phyloP scores from a whole-genome alignment of 2,797 vertebrate species.

The Cossypha niveicapilla region DNA sequence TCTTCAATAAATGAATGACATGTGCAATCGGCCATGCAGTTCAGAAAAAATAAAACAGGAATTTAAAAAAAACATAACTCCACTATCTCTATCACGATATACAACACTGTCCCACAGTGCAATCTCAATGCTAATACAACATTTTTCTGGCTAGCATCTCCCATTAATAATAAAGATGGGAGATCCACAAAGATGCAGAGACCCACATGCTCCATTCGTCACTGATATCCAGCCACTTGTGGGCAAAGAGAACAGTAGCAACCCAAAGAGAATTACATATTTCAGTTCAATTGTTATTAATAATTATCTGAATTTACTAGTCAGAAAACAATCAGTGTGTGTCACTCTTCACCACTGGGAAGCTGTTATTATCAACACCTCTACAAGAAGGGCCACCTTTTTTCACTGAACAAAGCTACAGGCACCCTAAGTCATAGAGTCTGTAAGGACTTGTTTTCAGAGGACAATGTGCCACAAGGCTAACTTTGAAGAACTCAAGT shows the following conservation, averaged over 20 bases:
- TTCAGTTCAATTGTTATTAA: neutral
- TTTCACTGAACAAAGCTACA: neutral
- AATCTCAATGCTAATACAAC: neutral
- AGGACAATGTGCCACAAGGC: neutral
- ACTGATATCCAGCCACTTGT: neutral
- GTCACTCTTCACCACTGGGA: neutral
- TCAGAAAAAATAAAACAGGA: neutral
- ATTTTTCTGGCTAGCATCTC: neutral
- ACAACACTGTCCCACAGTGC: neutral
- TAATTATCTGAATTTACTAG: neutral
- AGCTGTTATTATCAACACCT: neutral
- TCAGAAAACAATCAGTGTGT: neutral
- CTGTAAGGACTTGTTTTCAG: neutral
- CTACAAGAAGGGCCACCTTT: neutral
- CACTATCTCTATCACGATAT: neutral
- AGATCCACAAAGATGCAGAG: neutral
- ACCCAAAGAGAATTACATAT: neutral
- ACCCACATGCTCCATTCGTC: neutral
- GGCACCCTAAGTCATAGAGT: fast-evolving
- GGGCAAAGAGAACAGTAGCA: neutral
- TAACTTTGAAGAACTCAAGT: neutral
- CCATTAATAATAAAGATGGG: neutral
- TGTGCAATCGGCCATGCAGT: neutral
- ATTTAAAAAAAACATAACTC: fast-evolving
- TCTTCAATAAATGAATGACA: neutral